phyloP scores from a whole-genome alignment of 2,888 invertebrate genomes.

The Dicyrtoma fusca region DNA sequence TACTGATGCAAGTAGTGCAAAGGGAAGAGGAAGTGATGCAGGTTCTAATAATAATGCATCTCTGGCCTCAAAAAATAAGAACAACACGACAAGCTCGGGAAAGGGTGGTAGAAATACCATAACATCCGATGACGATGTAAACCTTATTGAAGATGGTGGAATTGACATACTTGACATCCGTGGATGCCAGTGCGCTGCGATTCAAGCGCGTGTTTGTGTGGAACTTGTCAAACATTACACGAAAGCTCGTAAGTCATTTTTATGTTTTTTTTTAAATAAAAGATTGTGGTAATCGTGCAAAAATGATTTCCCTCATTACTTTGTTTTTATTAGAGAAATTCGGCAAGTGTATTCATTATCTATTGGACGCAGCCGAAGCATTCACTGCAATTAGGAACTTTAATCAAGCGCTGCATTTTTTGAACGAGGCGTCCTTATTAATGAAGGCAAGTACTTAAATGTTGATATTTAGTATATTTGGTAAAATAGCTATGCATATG shows the following conservation, averaged over 20 bases:
- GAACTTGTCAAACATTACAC: slow-evolving; percentile 52
- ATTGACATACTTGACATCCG: slow-evolving; percentile 49
- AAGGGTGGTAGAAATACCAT: too few species aligned
- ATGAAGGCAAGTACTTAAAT: slow-evolving; percentile 31
- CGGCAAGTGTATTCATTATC: slow-evolving; percentile 49
- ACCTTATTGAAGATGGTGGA: background rate
- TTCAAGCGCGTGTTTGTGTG: slow-evolving; percentile 50
- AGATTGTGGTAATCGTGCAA: background rate
- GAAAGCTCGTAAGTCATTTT: slow-evolving; percentile 39
- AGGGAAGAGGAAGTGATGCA: background rate
- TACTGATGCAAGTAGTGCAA: background rate
- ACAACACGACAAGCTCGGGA: background rate
- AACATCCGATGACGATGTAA: background rate
- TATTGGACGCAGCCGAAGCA: slow-evolving; percentile 51
- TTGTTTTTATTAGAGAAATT: slow-evolving; percentile 43
- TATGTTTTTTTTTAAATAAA: background rate
- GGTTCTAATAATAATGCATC: background rate
- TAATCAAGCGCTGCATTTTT: slow-evolving; percentile 48
- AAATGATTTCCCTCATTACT: background rate
- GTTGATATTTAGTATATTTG: too few species aligned
- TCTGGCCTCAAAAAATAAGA: too few species aligned
- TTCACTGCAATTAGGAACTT: slow-evolving; percentile 49
- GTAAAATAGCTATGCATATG: too few species aligned
- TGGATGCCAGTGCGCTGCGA: slow-evolving; percentile 49
- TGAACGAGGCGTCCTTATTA: slow-evolving; percentile 50